Evolutionary conservation across 2,888 invertebrate genomes (phyloP), one percentile per base, ranked within the genome.

Genomic region (Euclidia mi): DNA sequence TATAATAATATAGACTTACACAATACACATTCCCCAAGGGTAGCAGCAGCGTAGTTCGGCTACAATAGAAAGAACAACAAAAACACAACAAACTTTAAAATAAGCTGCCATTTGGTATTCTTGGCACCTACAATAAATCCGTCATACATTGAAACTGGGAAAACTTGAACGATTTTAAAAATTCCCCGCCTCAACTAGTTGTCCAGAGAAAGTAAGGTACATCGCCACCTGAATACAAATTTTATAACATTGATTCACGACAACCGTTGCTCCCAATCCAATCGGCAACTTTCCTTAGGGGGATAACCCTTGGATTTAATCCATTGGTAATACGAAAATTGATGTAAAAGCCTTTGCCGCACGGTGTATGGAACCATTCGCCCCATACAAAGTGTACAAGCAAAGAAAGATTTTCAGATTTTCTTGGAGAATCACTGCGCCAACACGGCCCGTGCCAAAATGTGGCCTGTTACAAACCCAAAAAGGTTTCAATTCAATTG

Each of bases 301-400:
- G 85, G 84, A 87, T 87, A 89, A 91, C 89, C 91, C 89, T 88
- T 88, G 84, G 88, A 90, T 92, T 92, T 92, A 94, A 94, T 94
- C 93, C 92, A 90, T 94, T 83, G 91, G 91, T 94, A 94, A 94
- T 92, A 91, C 91, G 92, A 94, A 93, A 94, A 94, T 92, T 93
- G 92, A 92, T 92, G 92, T 93, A 90, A 90, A 90, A 90, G 87
- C 88, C 82, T 85, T 79, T 81, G 75, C 86, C 86, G 78, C 88
- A 82, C 84, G 79, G 79, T 67, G 64, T 84, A 78, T 78, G 76
- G 75, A 68, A 82, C 82, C 78, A 80, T 71, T 71, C 74, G 83
- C 83, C 83, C 87, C 90, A 91, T 91, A 91, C 90, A 88, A 92
- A 91, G 84, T 83, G 79, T 78, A 84, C 82, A 79, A 79, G 68